These are phyloP conservation scores for Liasis olivaceus DNA, from an alignment of 2,797 vertebrate genomes.

Conservation along the genomic window DNA sequence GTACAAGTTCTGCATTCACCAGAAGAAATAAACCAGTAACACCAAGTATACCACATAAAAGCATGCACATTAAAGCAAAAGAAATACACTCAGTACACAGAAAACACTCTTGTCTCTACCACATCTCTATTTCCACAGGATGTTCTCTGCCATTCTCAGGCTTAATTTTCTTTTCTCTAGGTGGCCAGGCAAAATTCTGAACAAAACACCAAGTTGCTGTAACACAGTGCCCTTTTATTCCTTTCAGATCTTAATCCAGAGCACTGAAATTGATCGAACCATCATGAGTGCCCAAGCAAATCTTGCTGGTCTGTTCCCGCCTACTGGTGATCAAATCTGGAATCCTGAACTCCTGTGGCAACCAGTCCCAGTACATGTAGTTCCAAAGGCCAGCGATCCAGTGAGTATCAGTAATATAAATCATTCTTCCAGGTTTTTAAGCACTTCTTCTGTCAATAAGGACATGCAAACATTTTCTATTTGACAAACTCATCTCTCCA, in stretches of 20 bases:
- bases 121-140: neutral
- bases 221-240: neutral
- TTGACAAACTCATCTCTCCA: neutral
- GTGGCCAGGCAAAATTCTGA: neutral
- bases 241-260: slow-evolving; percentile 75
- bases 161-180: neutral
- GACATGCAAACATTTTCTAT: neutral
- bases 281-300: slow-evolving; percentile 78
- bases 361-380: slow-evolving; percentile 76
- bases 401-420: slow-evolving; percentile 62
- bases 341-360: slow-evolving; percentile 75
- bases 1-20: neutral
- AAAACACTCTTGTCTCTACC: neutral
- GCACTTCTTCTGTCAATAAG: neutral
- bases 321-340: slow-evolving; percentile 69
- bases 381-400: slow-evolving; percentile 63
- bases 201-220: neutral
- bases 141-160: neutral
- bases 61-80: neutral
- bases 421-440: neutral
- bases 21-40: neutral
- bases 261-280: slow-evolving; percentile 77
- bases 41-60: neutral
- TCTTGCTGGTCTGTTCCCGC: slow-evolving; percentile 77
- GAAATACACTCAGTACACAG: neutral